phyloP scores from a whole-genome alignment of 2,888 invertebrate species.

The Brachyptera risi region DNA sequence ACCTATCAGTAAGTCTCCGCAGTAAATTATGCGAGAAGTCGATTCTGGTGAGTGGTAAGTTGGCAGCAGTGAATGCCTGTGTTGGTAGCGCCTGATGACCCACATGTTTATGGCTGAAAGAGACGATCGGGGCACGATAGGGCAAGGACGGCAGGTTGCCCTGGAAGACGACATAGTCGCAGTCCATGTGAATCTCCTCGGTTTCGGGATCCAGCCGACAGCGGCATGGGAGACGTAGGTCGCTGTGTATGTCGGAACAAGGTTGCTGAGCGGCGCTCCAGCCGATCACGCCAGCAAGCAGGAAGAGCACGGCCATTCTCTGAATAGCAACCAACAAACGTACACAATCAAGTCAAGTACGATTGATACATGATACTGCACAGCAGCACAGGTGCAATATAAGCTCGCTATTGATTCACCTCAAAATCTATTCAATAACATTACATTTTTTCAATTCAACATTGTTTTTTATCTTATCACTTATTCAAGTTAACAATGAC shows the following conservation, averaged over 20 bases:
- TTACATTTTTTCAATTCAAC: too few species aligned
- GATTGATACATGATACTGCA: too few species aligned
- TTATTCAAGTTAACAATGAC: too few species aligned
- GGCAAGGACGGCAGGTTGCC: constrained; percentile 74
- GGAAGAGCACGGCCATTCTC: background rate
- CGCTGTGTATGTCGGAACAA: constrained; percentile 71
- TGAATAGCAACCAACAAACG: constrained; percentile 54
- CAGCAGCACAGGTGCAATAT: too few species aligned
- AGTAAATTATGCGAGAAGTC: constrained; percentile 82
- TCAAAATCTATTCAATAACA: too few species aligned
- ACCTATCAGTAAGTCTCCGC: constrained; percentile 65
- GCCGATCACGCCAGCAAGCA: background rate
- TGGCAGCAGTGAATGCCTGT: constrained; percentile 64
- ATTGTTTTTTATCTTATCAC: too few species aligned
- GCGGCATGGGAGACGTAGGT: constrained; percentile 70
- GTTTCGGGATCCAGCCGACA: constrained; percentile 48
- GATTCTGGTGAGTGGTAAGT: constrained; percentile 66
- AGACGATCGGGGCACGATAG: constrained; percentile 72
- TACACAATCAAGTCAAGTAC: constrained; percentile 86
- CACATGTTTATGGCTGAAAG: constrained; percentile 73
- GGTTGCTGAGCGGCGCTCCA: constrained; percentile 44
- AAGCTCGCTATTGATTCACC: too few species aligned
- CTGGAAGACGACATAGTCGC: constrained; percentile 76
- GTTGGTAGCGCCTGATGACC: constrained; percentile 79
- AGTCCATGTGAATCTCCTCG: constrained; percentile 65